A percentile compares a stretch with the other conserved stretches of the same genome.
phyloP scores from a whole-genome alignment of 2,888 invertebrate species.

The Scrobipalpa atriplicella region DNA sequence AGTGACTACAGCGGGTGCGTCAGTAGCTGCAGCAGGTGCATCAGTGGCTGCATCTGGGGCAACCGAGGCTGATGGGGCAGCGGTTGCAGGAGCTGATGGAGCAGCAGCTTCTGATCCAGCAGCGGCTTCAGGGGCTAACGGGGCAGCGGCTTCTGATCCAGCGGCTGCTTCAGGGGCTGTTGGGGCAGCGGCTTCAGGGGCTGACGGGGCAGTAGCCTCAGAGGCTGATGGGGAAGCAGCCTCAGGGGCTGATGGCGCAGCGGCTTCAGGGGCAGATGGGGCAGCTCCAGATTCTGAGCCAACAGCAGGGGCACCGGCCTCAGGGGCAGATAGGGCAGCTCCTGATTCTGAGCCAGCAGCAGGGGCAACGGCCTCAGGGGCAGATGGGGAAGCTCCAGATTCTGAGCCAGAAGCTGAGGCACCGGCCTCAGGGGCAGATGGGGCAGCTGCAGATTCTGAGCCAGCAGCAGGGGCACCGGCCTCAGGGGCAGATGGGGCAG shows the following conservation, averaged over 20 bases:
- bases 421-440: slow-evolving; percentile 17
- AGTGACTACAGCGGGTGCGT: background rate
- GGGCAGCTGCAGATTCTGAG: slow-evolving; percentile 9
- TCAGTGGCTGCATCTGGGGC: background rate
- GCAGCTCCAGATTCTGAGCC: slow-evolving; percentile 22
- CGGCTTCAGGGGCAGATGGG: slow-evolving; percentile 20
- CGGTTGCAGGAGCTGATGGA: slow-evolving; percentile 6
- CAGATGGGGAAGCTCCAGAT: background rate
- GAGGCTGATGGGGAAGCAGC: slow-evolving; percentile 14
- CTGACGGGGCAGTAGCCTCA: background rate
- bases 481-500: slow-evolving; percentile 30
- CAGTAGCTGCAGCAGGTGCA: background rate
- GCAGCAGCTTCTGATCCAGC: background rate
- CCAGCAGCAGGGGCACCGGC: slow-evolving; percentile 14
- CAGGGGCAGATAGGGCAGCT: slow-evolving; percentile 4
- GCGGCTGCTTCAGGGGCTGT: background rate
- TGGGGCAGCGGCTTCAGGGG: background rate
- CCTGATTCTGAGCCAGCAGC: background rate
- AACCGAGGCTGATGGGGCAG: background rate
- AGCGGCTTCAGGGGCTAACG: slow-evolving; percentile 21
- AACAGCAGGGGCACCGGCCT: slow-evolving; percentile 15
- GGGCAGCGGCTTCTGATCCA: slow-evolving; percentile 8
- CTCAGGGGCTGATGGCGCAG: background rate
- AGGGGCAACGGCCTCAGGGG: slow-evolving; percentile 7
- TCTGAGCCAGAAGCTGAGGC: slow-evolving; percentile 8